Percentiles rank a stretch among this genome's conserved stretches.
These are phyloP conservation scores for Scaptomyza polygonia DNA, from an alignment of 2,888 invertebrate species.

Conservation along the genomic window DNA sequence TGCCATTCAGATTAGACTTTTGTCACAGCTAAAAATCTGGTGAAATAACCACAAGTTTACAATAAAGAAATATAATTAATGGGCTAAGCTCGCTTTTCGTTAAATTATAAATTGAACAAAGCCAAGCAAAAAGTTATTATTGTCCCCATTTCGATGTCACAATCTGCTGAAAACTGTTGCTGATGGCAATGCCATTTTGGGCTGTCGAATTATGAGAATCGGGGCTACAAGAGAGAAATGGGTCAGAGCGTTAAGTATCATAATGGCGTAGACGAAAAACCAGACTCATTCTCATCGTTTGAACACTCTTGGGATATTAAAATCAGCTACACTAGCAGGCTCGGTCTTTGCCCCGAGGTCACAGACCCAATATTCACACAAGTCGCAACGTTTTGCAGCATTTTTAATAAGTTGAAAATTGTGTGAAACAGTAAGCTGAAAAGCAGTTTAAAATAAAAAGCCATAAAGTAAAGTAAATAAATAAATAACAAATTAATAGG, in stretches of 20 bases:
- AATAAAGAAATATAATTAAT: constrained; percentile 13
- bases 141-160: background rate
- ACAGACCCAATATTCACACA: constrained; percentile 22
- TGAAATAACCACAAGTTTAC: background rate
- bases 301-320: constrained; percentile 32
- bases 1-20: background rate
- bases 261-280: constrained; percentile 4
- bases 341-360: constrained; percentile 28
- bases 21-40: background rate
- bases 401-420: constrained; percentile 29
- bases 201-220: background rate
- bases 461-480: constrained; percentile 1
- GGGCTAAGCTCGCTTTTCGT: background rate
- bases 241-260: constrained; percentile 2
- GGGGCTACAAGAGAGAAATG: background rate
- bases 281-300: constrained; percentile 38
- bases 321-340: constrained; percentile 4
- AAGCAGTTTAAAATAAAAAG: background rate
- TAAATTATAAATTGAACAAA: background rate
- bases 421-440: constrained; percentile 25
- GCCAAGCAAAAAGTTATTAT: background rate
- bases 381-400: constrained; percentile 33
- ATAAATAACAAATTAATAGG: constrained; percentile 5
- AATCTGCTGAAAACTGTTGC: background rate
- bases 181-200: constrained; percentile 1